Percentiles rank a stretch among this genome's conserved stretches.
Evolutionary conservation across 1,140 invertebrate genomes (phyloP).

Genomic region (Leptonema lineaticorne): DNA sequence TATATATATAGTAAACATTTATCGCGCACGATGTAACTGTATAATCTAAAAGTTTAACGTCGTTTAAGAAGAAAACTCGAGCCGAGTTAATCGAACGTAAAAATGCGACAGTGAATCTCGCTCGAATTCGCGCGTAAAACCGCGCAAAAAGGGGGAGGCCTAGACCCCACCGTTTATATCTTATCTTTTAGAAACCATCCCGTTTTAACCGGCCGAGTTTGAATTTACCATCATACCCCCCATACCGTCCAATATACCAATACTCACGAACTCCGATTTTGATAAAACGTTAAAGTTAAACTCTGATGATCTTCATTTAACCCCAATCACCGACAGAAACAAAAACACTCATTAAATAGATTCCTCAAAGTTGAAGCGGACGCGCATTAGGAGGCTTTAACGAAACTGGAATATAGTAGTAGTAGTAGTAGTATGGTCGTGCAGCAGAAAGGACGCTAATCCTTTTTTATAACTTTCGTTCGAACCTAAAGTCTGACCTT

Average conservation of each 20-base stretch:
- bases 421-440: no score
- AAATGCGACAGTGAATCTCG: not conserved
- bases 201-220: no score
- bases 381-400: not conserved
- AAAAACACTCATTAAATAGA: constrained; percentile 42
- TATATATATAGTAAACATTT: no score
- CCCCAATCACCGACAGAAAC: constrained; percentile 40
- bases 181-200: no score
- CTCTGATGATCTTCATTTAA: constrained; percentile 40
- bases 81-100: constrained; percentile 12
- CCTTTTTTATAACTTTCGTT: constrained; percentile 18
- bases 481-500: not conserved
- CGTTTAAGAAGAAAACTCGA: not conserved
- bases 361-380: constrained; percentile 33
- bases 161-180: not conserved
- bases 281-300: constrained; percentile 34
- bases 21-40: no score
- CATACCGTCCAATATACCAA: no score
- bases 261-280: constrained; percentile 5
- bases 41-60: constrained; percentile 7
- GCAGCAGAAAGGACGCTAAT: not conserved
- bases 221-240: no score
- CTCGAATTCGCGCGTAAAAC: not conserved
- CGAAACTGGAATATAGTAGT: not conserved
- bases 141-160: not conserved